A percentile compares a stretch with the other conserved stretches of the same genome.
Evolutionary conservation across 2,113 vertebrate species (phyloP).

Genomic region (Nesogale talazaci): DNA sequence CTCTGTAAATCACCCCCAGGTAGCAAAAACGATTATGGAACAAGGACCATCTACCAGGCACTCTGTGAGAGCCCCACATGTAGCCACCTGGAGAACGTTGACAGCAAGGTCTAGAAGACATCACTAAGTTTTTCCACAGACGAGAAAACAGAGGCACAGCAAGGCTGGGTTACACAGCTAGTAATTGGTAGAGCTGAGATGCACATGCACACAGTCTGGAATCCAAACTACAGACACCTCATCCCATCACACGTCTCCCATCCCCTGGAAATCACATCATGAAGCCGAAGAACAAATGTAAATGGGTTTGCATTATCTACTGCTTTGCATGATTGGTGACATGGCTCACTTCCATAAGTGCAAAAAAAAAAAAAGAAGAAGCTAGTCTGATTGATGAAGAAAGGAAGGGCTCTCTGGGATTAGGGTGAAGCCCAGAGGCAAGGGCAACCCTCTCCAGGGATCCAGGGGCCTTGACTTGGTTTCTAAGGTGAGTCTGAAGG

Average conservation of each 20-base stretch:
- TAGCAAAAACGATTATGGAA: not conserved
- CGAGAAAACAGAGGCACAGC: conserved; percentile 25
- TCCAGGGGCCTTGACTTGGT: not conserved
- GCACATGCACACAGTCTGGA: not conserved
- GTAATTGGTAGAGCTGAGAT: not conserved
- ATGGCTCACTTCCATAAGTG: conserved; percentile 18
- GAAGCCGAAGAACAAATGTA: not conserved
- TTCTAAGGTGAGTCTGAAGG: not conserved
- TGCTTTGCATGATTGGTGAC: conserved; percentile 48
- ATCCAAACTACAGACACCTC: not conserved
- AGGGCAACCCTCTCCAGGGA: not conserved
- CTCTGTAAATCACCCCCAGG: not conserved
- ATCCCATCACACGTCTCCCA: not conserved
- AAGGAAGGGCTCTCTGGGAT: not conserved
- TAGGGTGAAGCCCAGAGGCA: not conserved
- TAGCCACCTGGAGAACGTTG: no score
- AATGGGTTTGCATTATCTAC: conserved; percentile 18
- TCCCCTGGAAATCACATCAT: not conserved
- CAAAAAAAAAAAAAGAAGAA: not conserved
- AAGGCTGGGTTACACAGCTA: fast-evolving
- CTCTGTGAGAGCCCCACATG: not conserved
- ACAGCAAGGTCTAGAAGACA: fast-evolving
- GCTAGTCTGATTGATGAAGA: not conserved
- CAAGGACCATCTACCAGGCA: no score
- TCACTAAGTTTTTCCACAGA: not conserved